Conservation (phyloP, 2,797 vertebrate species). For the Acipenser oxyrinchus region DNA sequence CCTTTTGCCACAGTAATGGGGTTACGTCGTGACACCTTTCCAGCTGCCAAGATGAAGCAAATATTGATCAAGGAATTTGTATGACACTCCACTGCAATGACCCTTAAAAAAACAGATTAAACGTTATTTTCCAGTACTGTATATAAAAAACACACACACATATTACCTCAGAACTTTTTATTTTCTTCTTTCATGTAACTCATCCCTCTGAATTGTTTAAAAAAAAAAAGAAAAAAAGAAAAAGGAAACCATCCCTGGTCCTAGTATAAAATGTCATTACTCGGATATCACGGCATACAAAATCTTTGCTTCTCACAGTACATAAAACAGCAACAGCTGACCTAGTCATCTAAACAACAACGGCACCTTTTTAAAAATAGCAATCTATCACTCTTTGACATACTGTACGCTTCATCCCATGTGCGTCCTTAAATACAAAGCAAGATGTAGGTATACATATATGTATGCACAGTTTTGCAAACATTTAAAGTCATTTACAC, state of each 20-base stretch:
- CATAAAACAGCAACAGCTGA: constrained; percentile 20
- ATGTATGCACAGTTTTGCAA: constrained; percentile 15
- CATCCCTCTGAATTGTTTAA: constrained; percentile 30
- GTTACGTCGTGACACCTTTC: too few species aligned
- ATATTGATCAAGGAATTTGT: too few species aligned
- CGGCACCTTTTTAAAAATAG: constrained; percentile 17
- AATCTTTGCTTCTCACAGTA: constrained; percentile 25
- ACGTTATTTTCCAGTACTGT: background rate
- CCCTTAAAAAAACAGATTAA: too few species aligned
- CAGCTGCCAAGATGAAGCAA: too few species aligned
- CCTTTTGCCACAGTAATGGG: background rate
- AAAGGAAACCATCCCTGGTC: constrained; percentile 23
- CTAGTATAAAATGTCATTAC: constrained; percentile 27
- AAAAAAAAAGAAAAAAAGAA: constrained; percentile 24
- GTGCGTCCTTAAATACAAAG: constrained; percentile 7
- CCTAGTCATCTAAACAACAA: constrained; percentile 6
- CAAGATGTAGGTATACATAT: constrained; percentile 8
- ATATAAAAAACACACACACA: constrained; percentile 28
- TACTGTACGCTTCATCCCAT: constrained; percentile 25
- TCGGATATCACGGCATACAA: constrained; percentile 27
- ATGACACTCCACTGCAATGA: too few species aligned
- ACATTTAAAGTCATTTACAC: background rate
- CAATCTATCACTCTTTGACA: constrained; percentile 22
- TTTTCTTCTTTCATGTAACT: constrained; percentile 19
- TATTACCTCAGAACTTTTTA: constrained; percentile 25